Conservation (phyloP, 2,113 vertebrate species). For the Rhynchomys soricoides region DNA sequence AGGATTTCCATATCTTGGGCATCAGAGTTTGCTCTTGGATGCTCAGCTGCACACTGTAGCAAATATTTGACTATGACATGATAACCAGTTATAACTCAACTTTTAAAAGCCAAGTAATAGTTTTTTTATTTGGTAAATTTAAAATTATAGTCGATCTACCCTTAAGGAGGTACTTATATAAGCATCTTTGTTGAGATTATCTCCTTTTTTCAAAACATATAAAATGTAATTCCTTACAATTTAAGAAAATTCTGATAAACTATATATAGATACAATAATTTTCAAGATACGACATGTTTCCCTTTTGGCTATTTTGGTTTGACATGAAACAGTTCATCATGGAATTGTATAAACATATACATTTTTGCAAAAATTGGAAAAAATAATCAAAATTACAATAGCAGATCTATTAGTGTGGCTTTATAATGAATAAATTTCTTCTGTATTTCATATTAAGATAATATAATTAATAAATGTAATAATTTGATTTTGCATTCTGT, state of each 20-base stretch:
- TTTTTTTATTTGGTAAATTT: not conserved
- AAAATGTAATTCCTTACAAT: slow-evolving; percentile 22
- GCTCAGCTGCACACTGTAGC: not conserved
- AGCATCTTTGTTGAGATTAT: not conserved
- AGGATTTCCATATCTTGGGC: not conserved
- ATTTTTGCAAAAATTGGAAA: not conserved
- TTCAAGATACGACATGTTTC: not conserved
- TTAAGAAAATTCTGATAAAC: not conserved
- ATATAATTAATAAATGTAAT: slow-evolving; percentile 30
- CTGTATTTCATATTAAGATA: not conserved
- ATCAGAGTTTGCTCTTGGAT: slow-evolving; percentile 21
- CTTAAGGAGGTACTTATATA: not conserved
- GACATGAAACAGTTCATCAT: not conserved
- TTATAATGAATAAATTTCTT: not conserved
- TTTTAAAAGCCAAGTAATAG: not conserved
- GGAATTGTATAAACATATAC: not conserved
- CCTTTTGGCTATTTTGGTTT: not conserved
- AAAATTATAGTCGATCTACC: not conserved
- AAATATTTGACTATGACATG: slow-evolving; percentile 2
- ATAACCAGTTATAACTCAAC: not conserved
- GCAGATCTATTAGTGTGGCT: not conserved
- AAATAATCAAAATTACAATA: slow-evolving; percentile 38
- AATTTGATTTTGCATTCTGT: slow-evolving; percentile 16
- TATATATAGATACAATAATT: not conserved
- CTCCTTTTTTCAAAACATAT: not conserved